Percentiles rank a stretch among this genome's conserved stretches.
Evolutionary conservation across 1,140 invertebrate species (phyloP).

Genomic region (Subanguina moxae): DNA sequence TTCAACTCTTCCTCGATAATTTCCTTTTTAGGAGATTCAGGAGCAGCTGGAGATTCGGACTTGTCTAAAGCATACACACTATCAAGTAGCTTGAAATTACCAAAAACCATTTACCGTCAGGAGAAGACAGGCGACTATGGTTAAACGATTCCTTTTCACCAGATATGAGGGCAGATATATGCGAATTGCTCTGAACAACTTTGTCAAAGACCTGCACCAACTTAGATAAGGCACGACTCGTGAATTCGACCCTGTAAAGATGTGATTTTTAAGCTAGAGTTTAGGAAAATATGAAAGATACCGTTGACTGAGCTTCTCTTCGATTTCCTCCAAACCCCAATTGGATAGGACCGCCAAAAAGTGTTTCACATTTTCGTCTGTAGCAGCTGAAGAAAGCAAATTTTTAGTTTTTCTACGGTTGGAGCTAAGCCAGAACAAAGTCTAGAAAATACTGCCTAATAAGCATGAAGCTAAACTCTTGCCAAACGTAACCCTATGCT

Average conservation of each 20-base stretch:
- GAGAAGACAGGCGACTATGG: not conserved
- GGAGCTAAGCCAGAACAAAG: too few species aligned
- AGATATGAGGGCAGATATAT: not conserved
- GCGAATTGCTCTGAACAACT: constrained; percentile 17
- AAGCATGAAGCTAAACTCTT: too few species aligned
- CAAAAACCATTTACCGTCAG: not conserved
- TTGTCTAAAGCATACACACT: constrained; percentile 5
- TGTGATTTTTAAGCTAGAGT: too few species aligned
- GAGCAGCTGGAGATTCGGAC: not conserved
- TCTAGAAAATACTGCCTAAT: too few species aligned
- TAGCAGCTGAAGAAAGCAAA: constrained; percentile 28
- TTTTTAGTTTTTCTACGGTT: constrained; percentile 7
- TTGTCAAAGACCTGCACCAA: constrained; percentile 26
- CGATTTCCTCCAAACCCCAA: constrained; percentile 28
- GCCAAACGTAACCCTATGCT: too few species aligned
- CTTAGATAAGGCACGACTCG: constrained; percentile 29
- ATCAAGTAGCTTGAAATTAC: too few species aligned
- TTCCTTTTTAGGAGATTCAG: not conserved
- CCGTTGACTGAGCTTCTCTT: constrained; percentile 28
- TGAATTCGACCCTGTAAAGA: constrained; percentile 23
- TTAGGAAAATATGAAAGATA: too few species aligned
- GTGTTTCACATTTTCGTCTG: constrained; percentile 21
- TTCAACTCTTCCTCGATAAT: constrained; percentile 15
- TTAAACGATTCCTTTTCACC: constrained; percentile 3
- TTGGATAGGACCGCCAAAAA: constrained; percentile 26